A percentile compares a stretch with the other conserved stretches of the same genome.
phyloP scores from a whole-genome alignment of 2,113 vertebrate species.

The Leiothrix lutea region DNA sequence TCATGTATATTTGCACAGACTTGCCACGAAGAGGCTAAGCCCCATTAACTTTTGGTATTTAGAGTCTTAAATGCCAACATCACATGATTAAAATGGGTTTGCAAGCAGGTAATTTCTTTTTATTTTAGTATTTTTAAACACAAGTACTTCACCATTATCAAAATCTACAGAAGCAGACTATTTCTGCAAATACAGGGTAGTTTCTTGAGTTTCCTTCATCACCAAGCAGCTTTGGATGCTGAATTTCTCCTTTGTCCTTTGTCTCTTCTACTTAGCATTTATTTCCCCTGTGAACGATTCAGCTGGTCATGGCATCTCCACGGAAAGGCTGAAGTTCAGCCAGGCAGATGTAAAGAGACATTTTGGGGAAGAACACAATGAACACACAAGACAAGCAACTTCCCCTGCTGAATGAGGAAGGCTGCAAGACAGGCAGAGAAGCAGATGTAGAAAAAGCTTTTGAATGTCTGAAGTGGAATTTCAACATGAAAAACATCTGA shows the following conservation, averaged over 20 bases:
- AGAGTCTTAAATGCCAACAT: background rate
- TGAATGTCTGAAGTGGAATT: background rate
- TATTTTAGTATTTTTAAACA: background rate
- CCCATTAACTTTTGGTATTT: conserved; percentile 34
- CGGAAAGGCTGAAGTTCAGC: background rate
- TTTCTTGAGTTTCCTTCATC: background rate
- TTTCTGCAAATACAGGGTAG: background rate
- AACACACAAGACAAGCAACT: background rate
- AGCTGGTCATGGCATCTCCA: background rate
- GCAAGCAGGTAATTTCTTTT: background rate
- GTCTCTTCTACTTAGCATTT: background rate
- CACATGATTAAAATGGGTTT: background rate
- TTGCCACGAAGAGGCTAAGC: background rate
- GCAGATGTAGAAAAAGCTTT: background rate
- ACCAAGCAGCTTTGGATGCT: background rate
- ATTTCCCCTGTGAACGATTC: background rate
- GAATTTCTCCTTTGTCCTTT: background rate
- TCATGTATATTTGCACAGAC: background rate
- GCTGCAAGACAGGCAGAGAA: background rate
- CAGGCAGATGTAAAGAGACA: background rate
- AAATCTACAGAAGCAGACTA: background rate
- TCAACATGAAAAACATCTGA: background rate
- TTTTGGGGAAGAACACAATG: background rate
- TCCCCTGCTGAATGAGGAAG: background rate
- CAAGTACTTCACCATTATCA: background rate